Evolutionary conservation across 2,797 vertebrate genomes (phyloP), one percentile per base, ranked within the genome.

Genomic region (Catharus ustulatus): DNA sequence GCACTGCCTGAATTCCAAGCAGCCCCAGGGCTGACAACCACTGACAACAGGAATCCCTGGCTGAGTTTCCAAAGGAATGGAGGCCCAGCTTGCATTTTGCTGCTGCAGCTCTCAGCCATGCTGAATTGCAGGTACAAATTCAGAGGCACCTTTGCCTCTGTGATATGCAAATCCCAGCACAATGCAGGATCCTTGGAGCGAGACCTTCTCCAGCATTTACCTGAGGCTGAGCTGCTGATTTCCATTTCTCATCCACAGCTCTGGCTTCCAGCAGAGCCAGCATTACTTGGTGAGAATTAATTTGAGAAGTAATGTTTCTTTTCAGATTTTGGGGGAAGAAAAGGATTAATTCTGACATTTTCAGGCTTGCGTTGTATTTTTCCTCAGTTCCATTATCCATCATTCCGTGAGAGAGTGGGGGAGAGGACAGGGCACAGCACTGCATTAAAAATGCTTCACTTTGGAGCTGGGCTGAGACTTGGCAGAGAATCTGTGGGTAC

Each of bases 321-420:
- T 63, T 36, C 63, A 66, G 51, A 19, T 87, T 42, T 83, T 15
- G 27, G 10, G 40, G 40, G 32, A 57, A 77, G 78, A 69, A 68
- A 52, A 83, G 87, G 76, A 97, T 96, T 89, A 75, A 86, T 89
- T 72, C 71, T 93, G 90, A 87, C 67, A 67, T 79, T 94, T 80
- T 69, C 74, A 76, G 87, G 52, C 64, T 95, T 45, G 27, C 40
- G 8, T 76, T 90, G 58, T 93, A 10, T 71, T 94, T 46, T 80
- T 63, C 30, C 48, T 92, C 36, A 8, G 74, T 72, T 87, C 72
- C 40, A 6, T 61, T 64, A 52, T 89, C 84, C 11, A 4, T 77
- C 68, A 72, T 83, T 91, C 92, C 79, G 42, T 22, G 54, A 79
- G 21, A 89, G 67, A 15, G 29, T 22, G 64, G 45, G 42, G 82